A percentile compares a stretch with the other conserved stretches of the same genome.
These are phyloP conservation scores for Drosophila obscura DNA, from an alignment of 1,140 invertebrate species.

Conservation along the genomic window DNA sequence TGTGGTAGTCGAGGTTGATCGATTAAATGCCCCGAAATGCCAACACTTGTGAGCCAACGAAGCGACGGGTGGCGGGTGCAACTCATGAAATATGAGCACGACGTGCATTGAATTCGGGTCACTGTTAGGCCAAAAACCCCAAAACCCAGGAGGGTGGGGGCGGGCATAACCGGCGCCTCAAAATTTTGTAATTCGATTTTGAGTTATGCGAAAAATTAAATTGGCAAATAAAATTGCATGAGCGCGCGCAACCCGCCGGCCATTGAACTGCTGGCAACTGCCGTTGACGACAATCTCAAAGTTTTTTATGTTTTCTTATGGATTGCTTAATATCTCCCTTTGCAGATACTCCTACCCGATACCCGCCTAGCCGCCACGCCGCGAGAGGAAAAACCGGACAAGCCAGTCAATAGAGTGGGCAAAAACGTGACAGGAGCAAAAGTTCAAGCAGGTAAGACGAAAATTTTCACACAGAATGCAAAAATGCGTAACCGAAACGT, in stretches of 20 bases:
- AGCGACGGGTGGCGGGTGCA: slow-evolving; percentile 17
- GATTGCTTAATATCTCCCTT: slow-evolving; percentile 51
- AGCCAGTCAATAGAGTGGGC: slow-evolving; percentile 17
- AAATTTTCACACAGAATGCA: slow-evolving; percentile 64
- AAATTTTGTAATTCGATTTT: slow-evolving; percentile 75
- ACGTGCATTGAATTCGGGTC: slow-evolving; percentile 79
- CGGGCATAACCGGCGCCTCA: slow-evolving; percentile 26
- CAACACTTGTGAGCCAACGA: slow-evolving; percentile 26
- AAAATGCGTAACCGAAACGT: slow-evolving; percentile 66
- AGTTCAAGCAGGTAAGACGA: slow-evolving; percentile 64
- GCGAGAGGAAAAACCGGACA: slow-evolving; percentile 11
- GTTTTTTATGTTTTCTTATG: slow-evolving; percentile 29
- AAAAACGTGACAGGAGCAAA: slow-evolving; percentile 53
- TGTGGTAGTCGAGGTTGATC: slow-evolving; percentile 32
- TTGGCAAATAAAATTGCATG: slow-evolving; percentile 50
- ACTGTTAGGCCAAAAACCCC: slow-evolving; percentile 44
- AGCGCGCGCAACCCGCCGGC: slow-evolving; percentile 45
- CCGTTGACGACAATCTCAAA: slow-evolving; percentile 40
- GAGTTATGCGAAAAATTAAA: slow-evolving; percentile 48
- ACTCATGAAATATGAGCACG: slow-evolving; percentile 61
- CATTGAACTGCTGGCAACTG: slow-evolving; percentile 55
- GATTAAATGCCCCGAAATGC: slow-evolving; percentile 66
- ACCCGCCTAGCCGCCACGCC: slow-evolving; percentile 19
- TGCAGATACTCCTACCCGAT: slow-evolving; percentile 13
- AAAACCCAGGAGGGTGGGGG: not conserved